These are phyloP conservation scores for Clarias batrachus DNA, from an alignment of 2,113 vertebrate genomes.

Conservation along the genomic window DNA sequence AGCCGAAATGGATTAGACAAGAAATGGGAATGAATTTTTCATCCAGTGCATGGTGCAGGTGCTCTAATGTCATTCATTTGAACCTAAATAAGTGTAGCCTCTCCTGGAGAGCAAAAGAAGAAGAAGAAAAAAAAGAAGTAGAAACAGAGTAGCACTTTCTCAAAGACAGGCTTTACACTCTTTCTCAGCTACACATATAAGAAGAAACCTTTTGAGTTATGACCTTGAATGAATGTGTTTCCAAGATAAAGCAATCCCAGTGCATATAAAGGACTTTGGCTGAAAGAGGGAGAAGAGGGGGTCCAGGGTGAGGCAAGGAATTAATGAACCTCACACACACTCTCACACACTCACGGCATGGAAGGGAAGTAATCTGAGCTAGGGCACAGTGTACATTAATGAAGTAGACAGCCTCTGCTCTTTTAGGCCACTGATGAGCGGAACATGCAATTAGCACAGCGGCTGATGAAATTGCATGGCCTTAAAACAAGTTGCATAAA, in stretches of 20 bases:
- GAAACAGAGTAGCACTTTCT: background rate
- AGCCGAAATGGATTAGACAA: conserved; percentile 23
- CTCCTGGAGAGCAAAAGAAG: background rate
- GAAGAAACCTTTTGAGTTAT: background rate
- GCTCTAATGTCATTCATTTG: background rate
- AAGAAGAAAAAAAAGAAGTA: background rate
- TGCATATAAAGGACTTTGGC: conserved; percentile 3
- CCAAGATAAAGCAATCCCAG: conserved; percentile 16
- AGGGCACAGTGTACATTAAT: conserved; percentile 44
- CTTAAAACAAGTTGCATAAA: conserved; percentile 39
- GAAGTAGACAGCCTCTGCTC: conserved; percentile 43
- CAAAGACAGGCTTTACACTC: background rate
- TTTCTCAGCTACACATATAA: background rate
- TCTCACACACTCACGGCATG: background rate
- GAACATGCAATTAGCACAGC: conserved; percentile 49
- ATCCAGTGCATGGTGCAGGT: conserved; percentile 7
- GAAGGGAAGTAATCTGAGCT: conserved; percentile 39
- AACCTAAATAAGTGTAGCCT: background rate
- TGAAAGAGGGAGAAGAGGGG: background rate
- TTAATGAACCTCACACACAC: conserved; percentile 38
- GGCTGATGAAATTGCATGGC: conserved; percentile 47
- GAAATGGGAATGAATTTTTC: conserved; percentile 17
- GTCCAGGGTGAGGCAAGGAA: background rate
- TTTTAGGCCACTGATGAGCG: conserved; percentile 50
- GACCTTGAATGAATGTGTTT: conserved; percentile 38